Percentiles rank a stretch among this genome's conserved stretches.
phyloP scores from a whole-genome alignment of 2,888 invertebrate genomes.

The Dorcus hopei region DNA sequence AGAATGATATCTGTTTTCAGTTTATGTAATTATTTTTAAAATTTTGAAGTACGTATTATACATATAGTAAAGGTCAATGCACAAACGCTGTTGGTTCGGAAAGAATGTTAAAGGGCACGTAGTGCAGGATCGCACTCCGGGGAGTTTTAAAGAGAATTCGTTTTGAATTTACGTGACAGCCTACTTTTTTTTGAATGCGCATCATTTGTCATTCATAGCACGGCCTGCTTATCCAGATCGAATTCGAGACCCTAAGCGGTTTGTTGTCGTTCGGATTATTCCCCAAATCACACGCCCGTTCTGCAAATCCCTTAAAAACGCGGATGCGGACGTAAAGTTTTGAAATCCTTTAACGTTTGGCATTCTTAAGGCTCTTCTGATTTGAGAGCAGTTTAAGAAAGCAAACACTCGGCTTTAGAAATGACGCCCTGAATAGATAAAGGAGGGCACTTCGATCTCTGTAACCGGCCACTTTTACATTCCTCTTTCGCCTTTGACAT shows the following conservation, averaged over 20 bases:
- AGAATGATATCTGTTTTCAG: too few species aligned
- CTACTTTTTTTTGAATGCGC: conserved; percentile 15
- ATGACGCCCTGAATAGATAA: neutral
- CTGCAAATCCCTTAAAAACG: neutral
- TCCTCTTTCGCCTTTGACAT: neutral
- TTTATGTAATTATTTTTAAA: too few species aligned
- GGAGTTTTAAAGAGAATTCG: conserved; percentile 12
- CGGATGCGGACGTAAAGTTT: neutral
- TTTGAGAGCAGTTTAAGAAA: neutral
- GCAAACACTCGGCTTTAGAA: neutral
- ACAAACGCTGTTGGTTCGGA: conserved; percentile 1
- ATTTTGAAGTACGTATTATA: too few species aligned
- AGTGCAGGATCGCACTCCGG: conserved; percentile 7
- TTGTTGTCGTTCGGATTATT: conserved; percentile 19
- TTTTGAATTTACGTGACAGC: conserved; percentile 15
- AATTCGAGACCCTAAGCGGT: conserved; percentile 15
- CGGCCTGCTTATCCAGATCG: conserved; percentile 18
- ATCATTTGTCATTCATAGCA: conserved; percentile 25
- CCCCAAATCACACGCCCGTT: neutral
- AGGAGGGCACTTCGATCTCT: neutral
- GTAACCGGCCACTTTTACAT: neutral
- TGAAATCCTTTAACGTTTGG: neutral
- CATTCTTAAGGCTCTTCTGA: neutral
- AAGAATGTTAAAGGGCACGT: conserved; percentile 4
- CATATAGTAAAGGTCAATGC: conserved; percentile 2